These are phyloP conservation scores for Buathra laborator DNA, from an alignment of 2,888 invertebrate species.

Conservation along the genomic window DNA sequence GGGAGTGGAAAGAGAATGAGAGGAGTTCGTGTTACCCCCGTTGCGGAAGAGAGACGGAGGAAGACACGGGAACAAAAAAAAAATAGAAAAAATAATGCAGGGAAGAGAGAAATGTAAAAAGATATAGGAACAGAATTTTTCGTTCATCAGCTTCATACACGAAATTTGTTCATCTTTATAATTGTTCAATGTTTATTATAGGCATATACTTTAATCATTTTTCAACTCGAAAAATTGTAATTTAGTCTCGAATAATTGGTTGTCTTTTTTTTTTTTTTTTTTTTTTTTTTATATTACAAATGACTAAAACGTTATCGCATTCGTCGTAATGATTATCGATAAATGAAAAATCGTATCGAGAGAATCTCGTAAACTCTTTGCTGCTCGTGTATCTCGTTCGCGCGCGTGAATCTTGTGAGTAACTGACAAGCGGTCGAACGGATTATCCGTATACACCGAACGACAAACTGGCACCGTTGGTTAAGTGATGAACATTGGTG, in stretches of 20 bases:
- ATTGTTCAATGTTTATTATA: too few species aligned
- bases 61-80: slow-evolving; percentile 64
- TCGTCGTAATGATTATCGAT: not conserved
- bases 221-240: too few species aligned
- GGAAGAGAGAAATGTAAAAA: slow-evolving; percentile 50
- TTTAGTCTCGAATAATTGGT: too few species aligned
- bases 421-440: not conserved
- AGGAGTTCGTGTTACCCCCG: slow-evolving; percentile 51
- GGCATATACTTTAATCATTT: too few species aligned
- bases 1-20: slow-evolving; percentile 59
- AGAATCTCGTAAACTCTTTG: slow-evolving; percentile 18
- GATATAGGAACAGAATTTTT: slow-evolving; percentile 50
- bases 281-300: too few species aligned
- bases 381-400: not conserved
- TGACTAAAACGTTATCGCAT: too few species aligned
- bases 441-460: slow-evolving; percentile 37
- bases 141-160: slow-evolving; percentile 11
- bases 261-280: too few species aligned
- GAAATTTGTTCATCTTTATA: too few species aligned
- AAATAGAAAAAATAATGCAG: slow-evolving; percentile 39
- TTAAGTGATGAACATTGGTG: too few species aligned
- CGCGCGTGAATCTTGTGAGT: not conserved
- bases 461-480: not conserved
- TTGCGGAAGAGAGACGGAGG: slow-evolving; percentile 52
- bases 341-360: slow-evolving; percentile 31